Evolutionary conservation across 2,888 invertebrate species (phyloP).

Genomic region (Atrina japonica): DNA sequence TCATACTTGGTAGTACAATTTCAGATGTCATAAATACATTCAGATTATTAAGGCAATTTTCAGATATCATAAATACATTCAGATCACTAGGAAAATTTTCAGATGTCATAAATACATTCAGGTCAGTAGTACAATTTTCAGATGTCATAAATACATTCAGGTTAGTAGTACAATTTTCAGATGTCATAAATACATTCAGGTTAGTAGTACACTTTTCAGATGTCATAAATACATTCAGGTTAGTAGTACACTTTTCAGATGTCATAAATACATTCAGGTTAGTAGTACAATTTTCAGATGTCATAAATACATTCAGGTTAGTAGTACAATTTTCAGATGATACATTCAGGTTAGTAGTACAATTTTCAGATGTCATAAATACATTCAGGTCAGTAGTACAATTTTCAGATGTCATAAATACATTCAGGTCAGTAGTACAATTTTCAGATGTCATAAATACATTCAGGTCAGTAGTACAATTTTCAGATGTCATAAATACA

Average conservation of each 20-base stretch:
- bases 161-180: neutral
- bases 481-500: neutral
- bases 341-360: neutral
- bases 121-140: neutral
- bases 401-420: neutral
- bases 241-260: neutral
- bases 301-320: neutral
- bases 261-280: neutral
- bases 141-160: neutral
- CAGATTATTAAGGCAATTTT: neutral
- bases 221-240: neutral
- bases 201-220: neutral
- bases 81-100: neutral
- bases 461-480: neutral
- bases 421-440: neutral
- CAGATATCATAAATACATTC: neutral
- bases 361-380: neutral
- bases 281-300: neutral
- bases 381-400: neutral
- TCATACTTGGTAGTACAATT: neutral
- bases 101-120: neutral
- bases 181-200: neutral
- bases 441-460: neutral
- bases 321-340: neutral
- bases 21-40: neutral